A percentile compares a stretch with the other conserved stretches of the same genome.
phyloP scores from a whole-genome alignment of 2,797 vertebrate genomes.

The Diplodus puntazzo region DNA sequence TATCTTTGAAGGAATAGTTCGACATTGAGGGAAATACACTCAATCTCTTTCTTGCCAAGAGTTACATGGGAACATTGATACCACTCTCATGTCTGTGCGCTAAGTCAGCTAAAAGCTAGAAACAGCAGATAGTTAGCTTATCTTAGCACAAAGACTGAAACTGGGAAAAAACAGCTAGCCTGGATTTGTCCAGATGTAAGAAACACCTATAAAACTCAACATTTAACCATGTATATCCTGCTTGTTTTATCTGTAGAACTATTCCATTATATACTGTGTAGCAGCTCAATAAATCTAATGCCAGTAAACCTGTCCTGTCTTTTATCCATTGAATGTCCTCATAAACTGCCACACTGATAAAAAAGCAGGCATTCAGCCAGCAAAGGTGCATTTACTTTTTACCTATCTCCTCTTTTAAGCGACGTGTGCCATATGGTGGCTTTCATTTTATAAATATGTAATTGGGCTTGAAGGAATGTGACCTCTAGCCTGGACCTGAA shows the following conservation, averaged over 20 bases:
- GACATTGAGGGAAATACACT: no score
- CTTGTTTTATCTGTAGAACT: neutral
- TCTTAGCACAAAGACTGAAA: no score
- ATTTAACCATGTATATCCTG: neutral
- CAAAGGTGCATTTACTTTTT: conserved; percentile 20
- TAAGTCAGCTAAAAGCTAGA: no score
- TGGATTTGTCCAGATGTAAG: no score
- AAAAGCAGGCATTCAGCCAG: neutral
- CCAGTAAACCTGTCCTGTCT: neutral
- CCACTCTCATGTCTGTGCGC: no score
- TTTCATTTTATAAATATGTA: conserved; percentile 49
- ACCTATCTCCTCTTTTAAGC: neutral
- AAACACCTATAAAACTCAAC: neutral
- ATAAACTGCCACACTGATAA: neutral
- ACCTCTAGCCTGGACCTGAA: conserved; percentile 25
- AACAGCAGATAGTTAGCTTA: no score
- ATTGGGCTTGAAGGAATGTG: conserved; percentile 43
- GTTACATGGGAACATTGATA: no score
- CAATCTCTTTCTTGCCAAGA: no score
- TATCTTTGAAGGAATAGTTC: no score
- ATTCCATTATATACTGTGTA: neutral
- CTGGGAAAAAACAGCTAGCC: no score
- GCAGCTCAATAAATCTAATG: neutral
- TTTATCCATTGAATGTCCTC: neutral
- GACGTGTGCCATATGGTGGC: conserved; percentile 42